Evolutionary conservation across 2,113 vertebrate species (phyloP).

Genomic region (Clarias macrocephalus): DNA sequence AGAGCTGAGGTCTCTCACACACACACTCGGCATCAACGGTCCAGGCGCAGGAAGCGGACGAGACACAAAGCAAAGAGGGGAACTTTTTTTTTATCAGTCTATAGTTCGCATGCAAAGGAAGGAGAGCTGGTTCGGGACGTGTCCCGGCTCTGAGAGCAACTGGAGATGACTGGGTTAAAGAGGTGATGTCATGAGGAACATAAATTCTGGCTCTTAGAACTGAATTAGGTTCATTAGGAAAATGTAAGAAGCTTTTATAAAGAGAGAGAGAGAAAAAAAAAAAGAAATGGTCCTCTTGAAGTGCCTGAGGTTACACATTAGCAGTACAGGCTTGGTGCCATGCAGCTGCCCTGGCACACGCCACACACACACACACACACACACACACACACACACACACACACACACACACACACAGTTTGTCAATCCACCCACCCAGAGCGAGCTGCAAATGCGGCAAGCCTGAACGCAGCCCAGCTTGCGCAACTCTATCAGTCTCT

Average conservation of each 20-base stretch:
- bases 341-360: slow-evolving; percentile 49
- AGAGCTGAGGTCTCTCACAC: not conserved
- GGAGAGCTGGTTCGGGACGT: not conserved
- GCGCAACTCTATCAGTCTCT: slow-evolving; percentile 13
- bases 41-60: slow-evolving; percentile 18
- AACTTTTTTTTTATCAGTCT: slow-evolving; percentile 18
- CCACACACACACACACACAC: slow-evolving; percentile 41
- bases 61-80: slow-evolving; percentile 29
- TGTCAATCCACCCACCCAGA: slow-evolving; percentile 36
- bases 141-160: not conserved
- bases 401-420: slow-evolving; percentile 44
- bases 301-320: slow-evolving; percentile 49
- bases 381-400: slow-evolving; percentile 46
- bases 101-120: slow-evolving; percentile 6
- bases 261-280: slow-evolving; percentile 3
- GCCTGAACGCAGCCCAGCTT: slow-evolving; percentile 41
- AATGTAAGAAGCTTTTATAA: slow-evolving; percentile 23
- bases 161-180: not conserved
- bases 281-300: slow-evolving; percentile 41
- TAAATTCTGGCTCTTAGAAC: slow-evolving; percentile 18
- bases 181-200: no score
- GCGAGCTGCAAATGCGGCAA: slow-evolving; percentile 27
- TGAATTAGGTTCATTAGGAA: slow-evolving; percentile 46
- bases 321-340: slow-evolving; percentile 49
- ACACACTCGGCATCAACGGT: not conserved